These are phyloP conservation scores for Cataglyphis livida DNA, from an alignment of 2,888 invertebrate genomes.

Conservation along the genomic window DNA sequence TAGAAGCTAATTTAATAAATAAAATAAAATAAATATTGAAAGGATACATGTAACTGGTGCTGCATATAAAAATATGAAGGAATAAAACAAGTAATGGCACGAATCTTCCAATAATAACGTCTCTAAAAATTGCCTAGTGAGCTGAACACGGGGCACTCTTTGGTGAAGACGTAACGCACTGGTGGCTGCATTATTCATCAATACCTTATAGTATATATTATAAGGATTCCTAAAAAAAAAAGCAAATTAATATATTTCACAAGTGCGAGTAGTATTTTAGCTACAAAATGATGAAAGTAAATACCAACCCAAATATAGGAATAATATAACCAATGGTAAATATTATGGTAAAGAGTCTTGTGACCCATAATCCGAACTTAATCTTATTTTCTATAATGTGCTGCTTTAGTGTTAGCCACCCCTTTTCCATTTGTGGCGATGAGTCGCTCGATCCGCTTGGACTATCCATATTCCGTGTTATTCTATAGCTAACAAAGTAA, in stretches of 20 bases:
- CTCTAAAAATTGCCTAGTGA: constrained; percentile 94
- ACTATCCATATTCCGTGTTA: constrained; percentile 78
- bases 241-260: constrained; percentile 1
- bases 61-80: constrained; percentile 96
- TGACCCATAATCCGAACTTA: constrained; percentile 94
- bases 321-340: constrained; percentile 94
- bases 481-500: constrained; percentile 62
- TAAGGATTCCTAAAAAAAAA: constrained; percentile 88
- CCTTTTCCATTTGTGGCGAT: constrained; percentile 84
- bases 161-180: constrained; percentile 98
- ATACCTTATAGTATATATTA: constrained; percentile 95
- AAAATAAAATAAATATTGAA: constrained; percentile 74
- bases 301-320: constrained; percentile 94
- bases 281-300: constrained; percentile 69
- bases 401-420: constrained; percentile 89
- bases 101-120: constrained; percentile 95
- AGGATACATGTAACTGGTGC: constrained; percentile 96
- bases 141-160: constrained; percentile 93
- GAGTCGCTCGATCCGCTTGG: constrained; percentile 71
- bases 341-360: constrained; percentile 93
- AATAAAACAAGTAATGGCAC: constrained; percentile 98
- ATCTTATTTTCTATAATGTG: constrained; percentile 94
- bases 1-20: background rate
- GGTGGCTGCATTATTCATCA: constrained; percentile 97
- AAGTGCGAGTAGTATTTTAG: background rate